Evolutionary conservation across 2,797 vertebrate genomes (phyloP), one percentile per base, ranked within the genome.

Genomic region (Aythya fuligula): DNA sequence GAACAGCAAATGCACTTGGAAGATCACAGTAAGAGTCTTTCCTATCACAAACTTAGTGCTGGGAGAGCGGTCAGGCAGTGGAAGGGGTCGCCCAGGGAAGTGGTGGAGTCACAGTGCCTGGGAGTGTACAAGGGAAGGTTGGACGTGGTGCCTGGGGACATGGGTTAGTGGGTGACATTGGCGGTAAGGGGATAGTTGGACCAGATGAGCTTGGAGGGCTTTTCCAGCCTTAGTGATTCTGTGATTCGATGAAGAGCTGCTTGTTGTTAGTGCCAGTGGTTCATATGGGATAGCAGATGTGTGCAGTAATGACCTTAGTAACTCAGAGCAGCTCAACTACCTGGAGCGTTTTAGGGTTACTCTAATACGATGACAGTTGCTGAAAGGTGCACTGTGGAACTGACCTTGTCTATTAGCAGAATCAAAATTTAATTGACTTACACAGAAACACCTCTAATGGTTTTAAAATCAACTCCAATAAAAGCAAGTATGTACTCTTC

Each of bases 1-100:
- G 84, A 99, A 99, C 95, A 99, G 98, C 98, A 99, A 99, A 97
- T 99, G 99, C 95, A 98, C 99, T 89, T 99, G 99, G 99, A 99
- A 98, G 97, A 99, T 99, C 97, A 99, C 99, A 97, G 99, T 99
- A 98, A 99, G 99, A 91, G 92, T 81, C 87, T 96, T 87, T 80
- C 76, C 84, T 93, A 86, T 95, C 67, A 85, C 86, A 87, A 76
- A 92, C 85, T 77, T 78, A 82, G 62, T 73, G 39, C 58, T 96
- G 87, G 87, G 93, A 95, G 93, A 93, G 47, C 4, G 47, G 22
- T 49, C 47, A 49, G 47, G 47, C 47, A 49, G 47, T 13, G 47
- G 47, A 49, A 49, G 47, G 47, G 47, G 47, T 49, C 22, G 47
- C 22, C 47, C 47, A 49, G 47, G 47, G 22, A 49, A 49, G 47